phyloP scores from a whole-genome alignment of 2,888 invertebrate species.

The Lepas anatifera region DNA sequence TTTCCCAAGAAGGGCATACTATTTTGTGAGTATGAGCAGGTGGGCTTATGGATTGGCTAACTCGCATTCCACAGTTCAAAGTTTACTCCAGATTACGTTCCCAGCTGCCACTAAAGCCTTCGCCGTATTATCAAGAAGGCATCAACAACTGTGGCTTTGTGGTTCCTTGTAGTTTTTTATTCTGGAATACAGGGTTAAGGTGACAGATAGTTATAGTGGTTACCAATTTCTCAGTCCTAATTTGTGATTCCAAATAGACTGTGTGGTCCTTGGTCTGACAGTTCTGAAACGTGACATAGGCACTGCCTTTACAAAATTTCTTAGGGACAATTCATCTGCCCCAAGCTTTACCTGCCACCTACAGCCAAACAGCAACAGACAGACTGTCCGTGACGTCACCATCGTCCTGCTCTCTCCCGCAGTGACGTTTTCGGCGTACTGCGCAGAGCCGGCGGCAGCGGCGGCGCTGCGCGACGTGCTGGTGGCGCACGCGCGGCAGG shows the following conservation, averaged over 20 bases:
- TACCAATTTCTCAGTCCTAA: not conserved
- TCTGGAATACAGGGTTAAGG: not conserved
- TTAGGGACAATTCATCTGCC: no score
- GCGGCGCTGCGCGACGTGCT: slow-evolving; percentile 57
- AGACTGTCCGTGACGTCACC: not conserved
- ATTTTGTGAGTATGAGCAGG: slow-evolving; percentile 52
- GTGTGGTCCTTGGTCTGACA: no score
- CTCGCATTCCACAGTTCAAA: not conserved
- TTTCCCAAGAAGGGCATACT: slow-evolving; percentile 73
- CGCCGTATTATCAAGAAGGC: not conserved
- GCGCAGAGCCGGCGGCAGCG: slow-evolving; percentile 55
- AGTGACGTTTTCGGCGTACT: slow-evolving; percentile 90
- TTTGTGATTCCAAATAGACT: not conserved
- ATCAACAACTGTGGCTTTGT: no score
- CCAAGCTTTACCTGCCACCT: no score
- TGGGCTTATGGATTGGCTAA: no score
- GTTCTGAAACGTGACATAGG: no score
- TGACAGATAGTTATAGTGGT: not conserved
- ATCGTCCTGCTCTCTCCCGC: slow-evolving; percentile 30
- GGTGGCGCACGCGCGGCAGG: slow-evolving; percentile 46
- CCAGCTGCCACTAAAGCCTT: not conserved
- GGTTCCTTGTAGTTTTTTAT: not conserved
- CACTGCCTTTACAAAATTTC: no score
- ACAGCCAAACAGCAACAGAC: slow-evolving; percentile 12
- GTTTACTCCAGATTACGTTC: not conserved